phyloP scores from a whole-genome alignment of 1,140 invertebrate genomes.

The Drosophila tristis region DNA sequence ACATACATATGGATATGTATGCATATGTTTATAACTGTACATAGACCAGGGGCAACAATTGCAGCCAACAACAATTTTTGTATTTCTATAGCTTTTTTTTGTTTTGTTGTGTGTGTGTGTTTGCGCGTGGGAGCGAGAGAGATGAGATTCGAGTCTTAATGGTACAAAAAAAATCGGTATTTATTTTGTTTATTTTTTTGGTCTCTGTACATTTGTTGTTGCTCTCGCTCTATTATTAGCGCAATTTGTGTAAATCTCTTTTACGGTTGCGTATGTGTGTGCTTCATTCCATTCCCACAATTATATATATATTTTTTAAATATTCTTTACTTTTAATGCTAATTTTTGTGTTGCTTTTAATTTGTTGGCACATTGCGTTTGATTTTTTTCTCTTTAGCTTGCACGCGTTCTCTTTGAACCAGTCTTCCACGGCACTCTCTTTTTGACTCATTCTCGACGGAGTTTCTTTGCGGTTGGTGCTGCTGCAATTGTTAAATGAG shows the following conservation, averaged over 20 bases:
- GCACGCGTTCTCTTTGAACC: not conserved
- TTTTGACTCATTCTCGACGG: conserved; percentile 14
- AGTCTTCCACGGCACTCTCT: not conserved
- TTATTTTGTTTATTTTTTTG: conserved; percentile 37
- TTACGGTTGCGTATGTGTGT: conserved; percentile 3
- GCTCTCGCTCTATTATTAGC: conserved; percentile 75
- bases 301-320: conserved; percentile 31
- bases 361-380: conserved; percentile 45
- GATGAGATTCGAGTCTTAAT: conserved; percentile 9
- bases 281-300: conserved; percentile 33
- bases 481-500: conserved; percentile 25
- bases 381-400: conserved; percentile 17
- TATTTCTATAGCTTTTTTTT: conserved; percentile 7
- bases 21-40: conserved; percentile 15
- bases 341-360: conserved; percentile 41
- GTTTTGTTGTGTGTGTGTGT: too few relatives aligned
- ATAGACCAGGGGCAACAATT: conserved; percentile 4
- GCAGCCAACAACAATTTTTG: conserved; percentile 23
- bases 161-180: conserved; percentile 2
- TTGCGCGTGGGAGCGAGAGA: not conserved
- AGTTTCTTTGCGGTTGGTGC: conserved; percentile 13
- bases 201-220: conserved; percentile 27
- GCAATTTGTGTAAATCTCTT: conserved; percentile 56
- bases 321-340: conserved; percentile 25
- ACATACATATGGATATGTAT: conserved; percentile 17